A percentile compares a stretch with the other conserved stretches of the same genome.
phyloP scores from a whole-genome alignment of 2,797 vertebrate species.

The Kryptopterus vitreolus region DNA sequence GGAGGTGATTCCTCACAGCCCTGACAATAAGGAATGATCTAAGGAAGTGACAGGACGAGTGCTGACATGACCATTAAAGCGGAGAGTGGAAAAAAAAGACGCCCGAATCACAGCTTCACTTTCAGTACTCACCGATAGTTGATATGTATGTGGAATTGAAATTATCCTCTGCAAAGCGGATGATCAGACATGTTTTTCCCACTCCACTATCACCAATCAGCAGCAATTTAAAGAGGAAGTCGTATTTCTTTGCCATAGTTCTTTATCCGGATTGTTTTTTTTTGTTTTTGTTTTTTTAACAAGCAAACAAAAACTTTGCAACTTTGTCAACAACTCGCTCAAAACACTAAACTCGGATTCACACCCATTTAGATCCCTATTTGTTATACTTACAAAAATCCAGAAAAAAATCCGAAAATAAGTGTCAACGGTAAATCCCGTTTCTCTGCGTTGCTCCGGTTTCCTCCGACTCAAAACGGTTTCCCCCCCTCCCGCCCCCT shows the following conservation, averaged over 20 bases:
- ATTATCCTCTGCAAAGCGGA: constrained; percentile 91
- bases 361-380: constrained; percentile 30
- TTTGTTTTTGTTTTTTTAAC: no score
- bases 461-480: constrained; percentile 42
- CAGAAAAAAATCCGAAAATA: constrained; percentile 25
- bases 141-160: constrained; percentile 95
- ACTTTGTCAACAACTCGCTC: neutral
- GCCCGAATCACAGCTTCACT: neutral
- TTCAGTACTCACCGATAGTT: constrained; percentile 84
- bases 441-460: constrained; percentile 58
- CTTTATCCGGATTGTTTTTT: neutral
- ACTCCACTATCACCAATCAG: constrained; percentile 97
- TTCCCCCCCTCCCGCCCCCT: no score
- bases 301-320: no score
- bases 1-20: neutral
- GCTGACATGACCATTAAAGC: constrained; percentile 62
- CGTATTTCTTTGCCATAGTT: constrained; percentile 93
- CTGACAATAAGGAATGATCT: constrained; percentile 39
- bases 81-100: constrained; percentile 42
- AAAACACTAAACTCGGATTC: neutral
- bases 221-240: constrained; percentile 92
- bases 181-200: constrained; percentile 93
- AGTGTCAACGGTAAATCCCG: constrained; percentile 69
- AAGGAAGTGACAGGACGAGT: constrained; percentile 60
- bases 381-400: no score